These are phyloP conservation scores for Pelusios castaneus DNA, from an alignment of 2,113 vertebrate species.

Conservation along the genomic window DNA sequence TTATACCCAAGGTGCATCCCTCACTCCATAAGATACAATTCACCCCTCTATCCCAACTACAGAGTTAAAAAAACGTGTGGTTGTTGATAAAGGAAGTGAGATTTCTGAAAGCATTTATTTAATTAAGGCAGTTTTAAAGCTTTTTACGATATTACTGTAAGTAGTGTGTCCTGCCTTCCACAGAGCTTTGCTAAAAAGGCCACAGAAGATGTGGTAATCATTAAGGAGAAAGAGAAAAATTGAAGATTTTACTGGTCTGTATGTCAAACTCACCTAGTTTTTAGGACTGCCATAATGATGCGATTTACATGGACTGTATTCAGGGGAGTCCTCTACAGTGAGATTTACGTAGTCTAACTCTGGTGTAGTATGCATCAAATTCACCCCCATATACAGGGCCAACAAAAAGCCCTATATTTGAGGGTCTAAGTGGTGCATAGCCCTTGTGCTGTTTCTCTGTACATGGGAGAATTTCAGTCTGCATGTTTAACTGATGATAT, in stretches of 20 bases:
- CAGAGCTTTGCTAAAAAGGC: background rate
- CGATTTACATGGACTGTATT: background rate
- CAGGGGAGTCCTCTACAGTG: background rate
- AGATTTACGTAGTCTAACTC: background rate
- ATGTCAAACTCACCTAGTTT: background rate
- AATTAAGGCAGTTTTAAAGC: background rate
- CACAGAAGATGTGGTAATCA: background rate
- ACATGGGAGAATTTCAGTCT: background rate
- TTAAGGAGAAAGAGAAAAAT: background rate
- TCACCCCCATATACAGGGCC: background rate
- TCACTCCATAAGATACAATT: background rate
- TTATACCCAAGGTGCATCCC: background rate
- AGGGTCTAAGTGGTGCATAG: background rate
- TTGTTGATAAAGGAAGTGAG: background rate
- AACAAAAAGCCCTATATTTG: background rate
- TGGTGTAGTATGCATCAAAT: background rate
- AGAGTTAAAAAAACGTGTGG: background rate
- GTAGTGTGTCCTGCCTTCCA: background rate
- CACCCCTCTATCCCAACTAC: background rate
- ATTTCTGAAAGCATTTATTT: background rate
- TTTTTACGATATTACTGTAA: background rate
- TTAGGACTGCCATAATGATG: background rate
- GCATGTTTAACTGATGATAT: background rate
- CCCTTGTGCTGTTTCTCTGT: background rate
- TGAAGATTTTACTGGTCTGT: rapidly evolving